Percentiles rank a stretch among this genome's conserved stretches.
These are phyloP conservation scores for Stichopus chloronotus DNA, from an alignment of 35 echinoderm and acorn worm genomes.

Conservation along the genomic window DNA sequence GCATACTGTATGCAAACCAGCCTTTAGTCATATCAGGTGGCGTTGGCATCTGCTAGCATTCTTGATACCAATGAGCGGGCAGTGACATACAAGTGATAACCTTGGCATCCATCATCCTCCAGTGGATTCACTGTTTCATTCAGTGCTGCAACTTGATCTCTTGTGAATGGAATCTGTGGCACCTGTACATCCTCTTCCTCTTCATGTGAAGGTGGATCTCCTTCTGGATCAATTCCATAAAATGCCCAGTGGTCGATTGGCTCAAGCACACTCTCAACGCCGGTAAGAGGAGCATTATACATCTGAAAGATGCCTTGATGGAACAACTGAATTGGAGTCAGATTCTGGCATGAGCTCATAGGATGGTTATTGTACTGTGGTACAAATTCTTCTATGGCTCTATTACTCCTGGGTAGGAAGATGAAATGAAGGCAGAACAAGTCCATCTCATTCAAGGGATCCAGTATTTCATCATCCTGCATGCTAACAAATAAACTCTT, in stretches of 20 bases:
- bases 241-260: neutral
- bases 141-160: slow-evolving; percentile 2
- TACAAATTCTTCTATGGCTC: slow-evolving; percentile 39
- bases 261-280: slow-evolving; percentile 28
- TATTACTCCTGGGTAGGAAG: slow-evolving; percentile 67
- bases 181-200: neutral
- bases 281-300: neutral
- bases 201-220: neutral
- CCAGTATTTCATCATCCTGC: slow-evolving; percentile 48
- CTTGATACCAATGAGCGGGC: neutral
- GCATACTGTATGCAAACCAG: too few relatives aligned
- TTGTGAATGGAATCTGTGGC: neutral
- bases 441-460: slow-evolving; percentile 68
- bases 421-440: slow-evolving; percentile 55
- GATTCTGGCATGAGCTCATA: slow-evolving; percentile 56
- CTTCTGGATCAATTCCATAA: slow-evolving; percentile 24
- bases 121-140: slow-evolving; percentile 30
- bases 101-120: slow-evolving; percentile 38
- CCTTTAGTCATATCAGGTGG: too few relatives aligned
- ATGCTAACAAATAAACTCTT: slow-evolving; percentile 50
- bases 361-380: slow-evolving; percentile 63
- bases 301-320: slow-evolving; percentile 36
- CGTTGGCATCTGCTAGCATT: neutral
- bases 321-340: slow-evolving; percentile 62
- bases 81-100: slow-evolving; percentile 15